Base-by-base conservation (phyloP, 2,888 invertebrate genomes). In the Agrilus mali region DNA sequence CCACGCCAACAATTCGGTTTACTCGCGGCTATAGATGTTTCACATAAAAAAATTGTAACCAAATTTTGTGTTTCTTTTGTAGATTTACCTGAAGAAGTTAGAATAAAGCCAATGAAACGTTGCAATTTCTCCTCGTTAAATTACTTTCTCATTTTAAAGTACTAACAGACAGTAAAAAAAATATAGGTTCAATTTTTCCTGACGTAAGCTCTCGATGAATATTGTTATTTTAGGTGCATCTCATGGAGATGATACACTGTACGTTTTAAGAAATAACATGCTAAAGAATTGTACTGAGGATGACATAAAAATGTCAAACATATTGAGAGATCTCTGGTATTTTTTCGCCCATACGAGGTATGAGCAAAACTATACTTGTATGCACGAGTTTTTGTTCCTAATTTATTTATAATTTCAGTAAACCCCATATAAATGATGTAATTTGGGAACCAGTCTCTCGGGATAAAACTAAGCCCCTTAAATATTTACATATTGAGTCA, bases 341-440 rank as follows among this genome's bases (percentile, higher is more conserved):
- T 68, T 68, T 35, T 80, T 70, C 52, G 74, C 75, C n/a, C 68
- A 67, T 27, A 71, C 73, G n/a, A 75, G 78, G 81, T 81, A 67
- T 31, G 20, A 44, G n/a, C 22, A 33, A 33, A n/a, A 10, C 10
- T 3, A 27, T 20, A 1, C 10, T 10, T 27, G n/a, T 10, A 27
- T 5, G 2, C 2, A 27, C 2, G 4, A 27, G 2, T 3, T 10
- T 10, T 10, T 5, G 10, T 27, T 27, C 10, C 4, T 10, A 27
- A 27, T 10, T 10, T 27, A n/a, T 32, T 1, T 12, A 31, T 33
- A 22, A 13, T 53, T 56, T 44, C 41, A 56, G 57, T 14, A 41
- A 43, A 16, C 53, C 55, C 36, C 47, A 46, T 36, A 6, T 56
- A 13, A 55, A 57, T 12, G 61, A 58, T 20, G 55, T 65, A 0